Conservation (phyloP, 2,888 invertebrate species). For the Drosophila kanekoi region DNA sequence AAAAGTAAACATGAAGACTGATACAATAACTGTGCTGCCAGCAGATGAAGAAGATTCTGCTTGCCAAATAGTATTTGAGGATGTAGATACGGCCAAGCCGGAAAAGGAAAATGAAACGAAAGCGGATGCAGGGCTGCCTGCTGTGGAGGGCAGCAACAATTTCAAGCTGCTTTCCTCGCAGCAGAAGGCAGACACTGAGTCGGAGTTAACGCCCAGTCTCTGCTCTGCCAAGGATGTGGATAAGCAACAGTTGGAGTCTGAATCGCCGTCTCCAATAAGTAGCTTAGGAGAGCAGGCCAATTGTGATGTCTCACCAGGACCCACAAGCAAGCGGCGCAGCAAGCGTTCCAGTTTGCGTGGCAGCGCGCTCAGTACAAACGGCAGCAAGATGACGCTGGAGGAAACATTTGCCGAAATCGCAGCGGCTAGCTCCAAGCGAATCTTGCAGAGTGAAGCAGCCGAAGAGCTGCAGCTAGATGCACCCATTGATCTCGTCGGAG, state of each 20-base stretch:
- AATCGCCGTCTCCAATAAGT: background rate
- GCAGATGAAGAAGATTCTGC: background rate
- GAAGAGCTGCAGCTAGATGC: conserved; percentile 9
- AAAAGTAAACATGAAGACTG: conserved; percentile 14
- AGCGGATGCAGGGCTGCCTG: background rate
- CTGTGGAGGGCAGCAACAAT: background rate
- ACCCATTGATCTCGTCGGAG: conserved; percentile 36
- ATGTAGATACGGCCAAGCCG: conserved; percentile 1
- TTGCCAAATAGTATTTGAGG: background rate
- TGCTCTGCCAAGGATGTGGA: background rate
- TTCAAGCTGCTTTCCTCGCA: background rate
- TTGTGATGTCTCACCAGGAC: background rate
- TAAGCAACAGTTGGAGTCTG: background rate
- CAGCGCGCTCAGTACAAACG: background rate
- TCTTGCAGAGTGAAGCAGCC: conserved; percentile 1
- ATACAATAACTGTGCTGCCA: conserved; percentile 5
- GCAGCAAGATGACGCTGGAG: conserved; percentile 50
- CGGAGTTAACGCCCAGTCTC: background rate
- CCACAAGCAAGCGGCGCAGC: conserved; percentile 28
- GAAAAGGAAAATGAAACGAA: background rate
- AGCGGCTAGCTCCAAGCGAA: conserved; percentile 39
- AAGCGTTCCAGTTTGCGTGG: conserved; percentile 17
- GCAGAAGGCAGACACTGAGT: background rate
- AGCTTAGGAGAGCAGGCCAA: background rate
- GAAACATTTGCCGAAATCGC: conserved; percentile 60